Base-by-base conservation (phyloP, 2,888 invertebrate genomes). In the Lepidochrysops patricia region DNA sequence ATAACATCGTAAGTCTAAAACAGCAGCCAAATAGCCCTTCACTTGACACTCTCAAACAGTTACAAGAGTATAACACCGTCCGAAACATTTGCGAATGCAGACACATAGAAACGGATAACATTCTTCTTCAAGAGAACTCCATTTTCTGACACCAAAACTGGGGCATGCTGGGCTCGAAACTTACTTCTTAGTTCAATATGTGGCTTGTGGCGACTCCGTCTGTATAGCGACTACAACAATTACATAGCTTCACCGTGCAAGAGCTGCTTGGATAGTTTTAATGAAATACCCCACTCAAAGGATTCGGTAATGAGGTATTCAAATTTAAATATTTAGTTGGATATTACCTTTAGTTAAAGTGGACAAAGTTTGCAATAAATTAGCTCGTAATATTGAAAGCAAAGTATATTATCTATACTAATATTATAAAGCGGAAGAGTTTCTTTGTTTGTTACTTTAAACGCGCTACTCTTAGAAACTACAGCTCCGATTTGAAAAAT, bases 221-320 rank as follows among this genome's bases (percentile, higher is more conserved):
- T 32, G 54, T 29, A 29, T 54, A 54, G 43, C 29, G 15, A 29
- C 13, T 29, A 29, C 32, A 54, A 32, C 29, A 54, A 32, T 54
- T 54, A 32, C 19, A 54, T 32, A 54, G 54, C 32, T 54, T 54
- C 12, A 19, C 26, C 26, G 50, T 50, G 54, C 29, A 54, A 27
- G 54, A 29, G 54, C 19, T 32, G 54, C 50, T 54, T 32, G 29
- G 54, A 54, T 54, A 54, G 29, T 54, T 54, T 54, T 15, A 32
- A 29, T 54, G 27, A 27, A 13, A 52, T 52, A 52, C 26, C 27
- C 26, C 26, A 52, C 27, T 52, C 43, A 43, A 43, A 43, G 43
- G 43, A 43, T 43, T 43, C 13, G 43, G 19, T 43, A 23, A 43
- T 19, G 43, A 43, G 52, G 50, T 52, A 52, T 26, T 52, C 27